Base-by-base conservation (phyloP, 2,113 vertebrate genomes). In the Corythaeola cristata region DNA sequence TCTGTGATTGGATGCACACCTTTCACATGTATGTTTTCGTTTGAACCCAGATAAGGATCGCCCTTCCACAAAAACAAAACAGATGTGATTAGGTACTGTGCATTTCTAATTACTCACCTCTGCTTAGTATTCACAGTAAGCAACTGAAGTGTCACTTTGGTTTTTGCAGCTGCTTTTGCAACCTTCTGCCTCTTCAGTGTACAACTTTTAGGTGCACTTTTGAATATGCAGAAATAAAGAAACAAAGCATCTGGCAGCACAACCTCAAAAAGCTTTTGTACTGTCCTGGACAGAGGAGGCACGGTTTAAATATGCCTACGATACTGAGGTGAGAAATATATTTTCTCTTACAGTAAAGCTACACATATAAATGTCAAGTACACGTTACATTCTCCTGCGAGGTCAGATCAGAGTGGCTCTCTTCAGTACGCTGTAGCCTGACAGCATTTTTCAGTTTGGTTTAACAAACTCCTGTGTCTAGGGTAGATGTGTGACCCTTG, bases 21-120 rank as follows among this genome's bases (percentile, higher is more conserved):
- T 75, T 96, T 87, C 58, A 60, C 74, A 88, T 24, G 33, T 30
- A n/a, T 85, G 66, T 89, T 92, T 96, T 93, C 66, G 69, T 96
- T 69, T 93, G 80, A 94, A 89, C 71, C 6, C 18, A 88, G 84
- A 87, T 79, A 94, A 91, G 18, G 20, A 95, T 88, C 16, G 0
- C 24, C 21, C 39, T 94, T 79, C 72, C 52, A 76, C 15, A 55
- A 94, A 91, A 93, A 19, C 49, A 81, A 77, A 96, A 85, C 39
- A 11, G 39, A 78, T 90, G 47, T 75, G 60, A 92, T 85, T 85
- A 92, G 33, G 37, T 59, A 77, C 26, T 66, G 55, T 33, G 8
- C 53, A 66, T 74, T 90, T 76, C 59, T 90, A 84, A 89, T 67
- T 84, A 75, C 28, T 87, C 63, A 80, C 55, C 56, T 88, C 83